Evolutionary conservation across 2,113 vertebrate species (phyloP).

Genomic region (Apodemus speciosus): DNA sequence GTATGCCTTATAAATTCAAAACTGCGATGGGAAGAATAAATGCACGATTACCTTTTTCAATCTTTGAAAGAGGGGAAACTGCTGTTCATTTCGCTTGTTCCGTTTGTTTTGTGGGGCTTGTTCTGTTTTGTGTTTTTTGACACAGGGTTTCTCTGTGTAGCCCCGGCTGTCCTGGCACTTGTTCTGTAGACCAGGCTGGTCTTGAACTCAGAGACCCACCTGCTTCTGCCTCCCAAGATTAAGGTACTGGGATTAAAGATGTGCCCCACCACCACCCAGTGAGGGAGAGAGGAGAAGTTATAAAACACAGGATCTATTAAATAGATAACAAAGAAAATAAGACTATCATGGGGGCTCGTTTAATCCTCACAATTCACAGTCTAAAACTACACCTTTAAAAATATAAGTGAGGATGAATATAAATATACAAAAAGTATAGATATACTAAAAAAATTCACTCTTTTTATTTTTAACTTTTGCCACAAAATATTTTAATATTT

Average conservation of each 20-base stretch:
- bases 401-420: not conserved
- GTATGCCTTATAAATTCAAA: conserved; percentile 18
- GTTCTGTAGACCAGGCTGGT: not conserved
- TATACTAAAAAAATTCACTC: not conserved
- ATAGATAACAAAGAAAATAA: not conserved
- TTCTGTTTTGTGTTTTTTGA: not conserved
- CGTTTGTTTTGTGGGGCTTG: not conserved
- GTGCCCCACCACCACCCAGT: not conserved
- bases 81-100: not conserved
- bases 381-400: not conserved
- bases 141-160: not conserved
- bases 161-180: not conserved
- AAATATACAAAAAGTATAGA: not conserved
- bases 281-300: not conserved
- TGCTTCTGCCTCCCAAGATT: not conserved
- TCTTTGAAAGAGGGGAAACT: not conserved
- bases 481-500: not conserved
- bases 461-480: not conserved
- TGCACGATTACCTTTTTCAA: not conserved
- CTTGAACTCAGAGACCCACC: not conserved
- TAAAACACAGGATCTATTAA: not conserved
- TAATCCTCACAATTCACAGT: not conserved
- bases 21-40: conserved; percentile 1
- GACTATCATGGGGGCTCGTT: not conserved
- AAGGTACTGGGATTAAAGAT: not conserved